A percentile compares a stretch with the other conserved stretches of the same genome.
Conservation (phyloP, 2,797 vertebrate genomes). For the Adelosebastes latens region DNA sequence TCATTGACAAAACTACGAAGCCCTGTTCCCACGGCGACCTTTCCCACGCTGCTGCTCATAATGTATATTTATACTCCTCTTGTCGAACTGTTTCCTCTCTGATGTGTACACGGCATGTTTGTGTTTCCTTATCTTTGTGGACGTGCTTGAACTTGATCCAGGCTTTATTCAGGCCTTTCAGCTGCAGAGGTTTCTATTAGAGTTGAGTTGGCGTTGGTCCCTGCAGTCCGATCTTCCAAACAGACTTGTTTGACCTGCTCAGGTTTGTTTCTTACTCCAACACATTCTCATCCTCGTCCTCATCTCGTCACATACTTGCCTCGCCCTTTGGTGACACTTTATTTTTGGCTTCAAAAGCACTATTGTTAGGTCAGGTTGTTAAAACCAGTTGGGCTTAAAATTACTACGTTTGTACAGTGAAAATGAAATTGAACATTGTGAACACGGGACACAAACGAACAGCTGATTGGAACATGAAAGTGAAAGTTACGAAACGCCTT, state of each 20-base stretch:
- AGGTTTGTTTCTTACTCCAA: neutral
- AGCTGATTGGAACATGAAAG: no score
- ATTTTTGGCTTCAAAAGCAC: no score
- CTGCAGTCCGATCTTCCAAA: neutral
- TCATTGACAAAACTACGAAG: constrained; percentile 67
- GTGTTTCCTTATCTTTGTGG: constrained; percentile 66
- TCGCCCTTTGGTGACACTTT: no score
- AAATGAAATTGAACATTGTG: no score
- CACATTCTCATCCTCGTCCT: no score
- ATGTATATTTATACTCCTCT: constrained; percentile 71
- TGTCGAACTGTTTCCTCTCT: constrained; percentile 62
- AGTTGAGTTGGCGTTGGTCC: neutral
- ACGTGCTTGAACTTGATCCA: constrained; percentile 54
- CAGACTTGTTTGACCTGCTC: neutral
- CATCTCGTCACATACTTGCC: no score
- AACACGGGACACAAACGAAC: no score
- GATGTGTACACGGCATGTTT: constrained; percentile 53
- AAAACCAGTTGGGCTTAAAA: no score
- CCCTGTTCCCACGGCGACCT: constrained; percentile 75
- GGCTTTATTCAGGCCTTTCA: constrained; percentile 42
- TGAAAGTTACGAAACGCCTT: no score
- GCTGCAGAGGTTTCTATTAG: neutral
- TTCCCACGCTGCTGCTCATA: constrained; percentile 71
- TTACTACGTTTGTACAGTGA: no score
- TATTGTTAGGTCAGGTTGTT: no score